These are phyloP conservation scores for Gymnopithys bicolor DNA, from an alignment of 2,797 vertebrate species.

Conservation along the genomic window DNA sequence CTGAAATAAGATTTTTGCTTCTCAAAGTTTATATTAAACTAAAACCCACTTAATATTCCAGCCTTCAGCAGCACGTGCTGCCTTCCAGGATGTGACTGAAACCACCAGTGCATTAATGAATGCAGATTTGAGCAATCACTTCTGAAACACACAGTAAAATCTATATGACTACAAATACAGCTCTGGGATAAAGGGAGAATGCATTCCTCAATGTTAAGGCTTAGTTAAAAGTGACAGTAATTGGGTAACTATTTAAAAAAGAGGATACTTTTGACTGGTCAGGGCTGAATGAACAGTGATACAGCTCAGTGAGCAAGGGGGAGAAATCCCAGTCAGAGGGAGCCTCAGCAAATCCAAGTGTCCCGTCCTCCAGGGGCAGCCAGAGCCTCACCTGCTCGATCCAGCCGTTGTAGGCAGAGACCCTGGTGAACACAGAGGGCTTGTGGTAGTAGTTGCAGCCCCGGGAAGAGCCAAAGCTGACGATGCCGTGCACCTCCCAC, in stretches of 20 bases:
- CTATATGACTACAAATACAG: not conserved
- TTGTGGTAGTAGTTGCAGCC: slow-evolving; percentile 71
- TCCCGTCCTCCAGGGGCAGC: not conserved
- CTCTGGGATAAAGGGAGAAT: not conserved
- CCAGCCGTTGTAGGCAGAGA: slow-evolving; percentile 70
- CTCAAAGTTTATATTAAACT: not conserved
- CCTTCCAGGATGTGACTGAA: not conserved
- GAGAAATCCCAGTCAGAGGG: not conserved
- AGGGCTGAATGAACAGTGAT: not conserved
- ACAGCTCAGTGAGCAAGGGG: not conserved
- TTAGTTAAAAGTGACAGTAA: not conserved
- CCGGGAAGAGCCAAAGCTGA: slow-evolving; percentile 63
- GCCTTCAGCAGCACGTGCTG: not conserved
- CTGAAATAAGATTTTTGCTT: not conserved
- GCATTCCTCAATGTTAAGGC: not conserved
- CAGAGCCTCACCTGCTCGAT: slow-evolving; percentile 55
- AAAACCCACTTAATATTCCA: not conserved
- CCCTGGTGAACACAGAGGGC: slow-evolving; percentile 72
- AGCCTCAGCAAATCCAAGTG: not conserved
- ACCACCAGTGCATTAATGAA: no score
- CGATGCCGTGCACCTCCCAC: slow-evolving; percentile 65
- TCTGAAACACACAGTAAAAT: not conserved
- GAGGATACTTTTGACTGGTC: not conserved
- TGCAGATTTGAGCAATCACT: not conserved
- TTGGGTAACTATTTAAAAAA: not conserved